Base-by-base conservation (phyloP, 2,888 invertebrate species). In the Rhingia campestris region DNA sequence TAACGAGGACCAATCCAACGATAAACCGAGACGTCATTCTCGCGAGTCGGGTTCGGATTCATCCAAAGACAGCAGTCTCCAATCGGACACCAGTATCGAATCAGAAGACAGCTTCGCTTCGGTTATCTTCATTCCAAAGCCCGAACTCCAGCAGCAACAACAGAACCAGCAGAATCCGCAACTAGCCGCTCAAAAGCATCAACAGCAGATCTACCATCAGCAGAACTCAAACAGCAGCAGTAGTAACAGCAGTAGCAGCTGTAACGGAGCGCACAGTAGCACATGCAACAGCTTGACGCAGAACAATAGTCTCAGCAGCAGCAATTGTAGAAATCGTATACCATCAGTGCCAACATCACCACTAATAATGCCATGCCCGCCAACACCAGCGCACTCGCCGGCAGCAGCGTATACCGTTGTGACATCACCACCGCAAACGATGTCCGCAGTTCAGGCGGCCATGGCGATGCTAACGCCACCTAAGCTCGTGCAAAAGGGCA, bases 41-140 rank as follows among this genome's bases (percentile, higher is more conserved):
- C 94, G 95, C 86, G 97, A 97, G 91, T 97, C 97, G 88, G 97
- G 97, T 10, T 97, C 97, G 2, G 96, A 96, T 89, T 96, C 96
- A 5, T 96, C 96, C 2, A 96, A 96, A 91, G 96, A 96, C 88
- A 96, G 97, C 90, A 97, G 97, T 90, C 93, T 97, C 77, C 97
- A 97, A 91, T 97, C 97, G 90, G 98, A 98, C 89, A 97, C 97
- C 0, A 97, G 97, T 91, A 96, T 97, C 41, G 98, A 98, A 90
- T 97, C 97, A 0, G 97, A 98, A 90, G 97, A 98, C 89, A 97
- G 97, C 91, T 97, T 97, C 89, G 97, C 97, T 75, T 97, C 97
- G 86, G 97, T 98, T 54, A 97, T 98, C 89, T 97, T 95, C 89
- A 95, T 97, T 88, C 97, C 97, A 72, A 97, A 96, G 92, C 94